Evolutionary conservation across 2,113 vertebrate genomes (phyloP).

Genomic region (Origma solitaria): DNA sequence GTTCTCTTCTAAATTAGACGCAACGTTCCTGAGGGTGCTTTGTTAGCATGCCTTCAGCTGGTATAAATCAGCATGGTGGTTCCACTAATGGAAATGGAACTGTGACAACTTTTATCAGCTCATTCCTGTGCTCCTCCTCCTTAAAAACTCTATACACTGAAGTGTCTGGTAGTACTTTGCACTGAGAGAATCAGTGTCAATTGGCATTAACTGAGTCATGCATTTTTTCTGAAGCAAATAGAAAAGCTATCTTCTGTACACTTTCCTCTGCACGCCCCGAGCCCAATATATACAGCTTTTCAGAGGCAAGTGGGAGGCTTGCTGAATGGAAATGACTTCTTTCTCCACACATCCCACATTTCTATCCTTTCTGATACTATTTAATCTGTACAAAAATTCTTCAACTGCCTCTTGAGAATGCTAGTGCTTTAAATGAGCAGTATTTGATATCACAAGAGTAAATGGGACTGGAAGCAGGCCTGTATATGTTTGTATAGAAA

Average conservation of each 20-base stretch:
- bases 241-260: not conserved
- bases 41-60: not conserved
- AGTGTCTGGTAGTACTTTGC: not conserved
- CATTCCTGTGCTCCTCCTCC: not conserved
- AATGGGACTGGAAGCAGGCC: not conserved
- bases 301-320: constrained; percentile 7
- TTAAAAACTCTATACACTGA: not conserved
- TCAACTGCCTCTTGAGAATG: constrained; percentile 11
- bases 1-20: not conserved
- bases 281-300: not conserved
- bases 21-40: not conserved
- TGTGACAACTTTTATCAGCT: not conserved
- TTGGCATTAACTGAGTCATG: constrained; percentile 13
- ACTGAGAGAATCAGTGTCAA: not conserved
- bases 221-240: not conserved
- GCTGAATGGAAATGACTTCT: constrained; percentile 21
- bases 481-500: not conserved
- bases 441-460: not conserved
- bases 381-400: constrained; percentile 26
- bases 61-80: not conserved
- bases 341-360: constrained; percentile 30
- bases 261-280: not conserved
- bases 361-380: constrained; percentile 5
- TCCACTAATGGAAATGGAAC: not conserved
- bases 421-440: constrained; percentile 11